Evolutionary conservation across 1,140 invertebrate species (phyloP), one percentile per base, ranked within the genome.

Genomic region (Lucilia cuprina): DNA sequence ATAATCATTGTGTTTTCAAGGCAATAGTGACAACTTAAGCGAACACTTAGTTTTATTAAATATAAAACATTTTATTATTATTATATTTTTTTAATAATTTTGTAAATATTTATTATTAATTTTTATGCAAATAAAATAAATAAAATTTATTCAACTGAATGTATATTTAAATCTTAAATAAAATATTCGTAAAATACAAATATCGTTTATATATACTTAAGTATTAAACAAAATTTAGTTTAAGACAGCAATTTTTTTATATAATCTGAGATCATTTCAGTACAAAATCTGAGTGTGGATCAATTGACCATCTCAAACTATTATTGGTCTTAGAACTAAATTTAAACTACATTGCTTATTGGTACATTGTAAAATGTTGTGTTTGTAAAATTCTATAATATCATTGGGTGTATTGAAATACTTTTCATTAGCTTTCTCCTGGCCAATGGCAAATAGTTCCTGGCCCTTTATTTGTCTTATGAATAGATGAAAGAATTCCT

Each of bases 21-120:
- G 94, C 94, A 10, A 92, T 94, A 17, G 94, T 94, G 47, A 91
- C 93, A 74, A 94, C 93, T 30, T 93, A 82, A 87, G 5, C 10
- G 2, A 30, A 3, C 25, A 30, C 1, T n/a, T 47, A 47, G 12
- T 34, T 30, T 1, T 49, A 10, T 55, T 55, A 55, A 55, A 55
- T n/a, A 14, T 55, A 55, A 55, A 13, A 35, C 10, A 41, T 3
- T 41, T 41, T 7, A 41, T 41, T 75, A 30, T 13, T 30, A n/a
- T 30, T 5, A 47, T 60, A 75, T 19, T 60, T 83, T 41, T 77
- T 83, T 41, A 77, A 75, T 75, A 74, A 25, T 86, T 89, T 88
- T 89, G 87, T 89, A 89, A 85, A 89, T 89, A 89, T 34, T 83
- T 83, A 84, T n/a, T 41, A 47, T 34, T 25, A 30, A 2, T 82